Evolutionary conservation across 2,113 vertebrate genomes (phyloP).

Genomic region (Struthio camelus): DNA sequence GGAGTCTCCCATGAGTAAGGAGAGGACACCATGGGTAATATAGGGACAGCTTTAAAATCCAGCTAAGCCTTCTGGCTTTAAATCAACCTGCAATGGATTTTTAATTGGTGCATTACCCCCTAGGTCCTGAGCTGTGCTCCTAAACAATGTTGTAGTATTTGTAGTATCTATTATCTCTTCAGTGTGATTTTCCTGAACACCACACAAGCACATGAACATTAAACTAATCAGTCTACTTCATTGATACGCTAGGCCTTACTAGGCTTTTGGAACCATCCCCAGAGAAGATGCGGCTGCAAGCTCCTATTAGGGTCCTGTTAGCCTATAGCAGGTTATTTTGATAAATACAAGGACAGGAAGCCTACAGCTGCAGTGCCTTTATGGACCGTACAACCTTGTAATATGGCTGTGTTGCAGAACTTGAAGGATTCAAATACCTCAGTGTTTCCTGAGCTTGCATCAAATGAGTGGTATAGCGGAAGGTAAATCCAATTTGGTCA

Average conservation of each 20-base stretch:
- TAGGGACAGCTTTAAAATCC: not conserved
- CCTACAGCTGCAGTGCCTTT: not conserved
- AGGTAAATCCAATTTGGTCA: not conserved
- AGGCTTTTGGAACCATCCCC: not conserved
- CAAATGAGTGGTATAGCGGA: not conserved
- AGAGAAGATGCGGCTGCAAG: accelerated
- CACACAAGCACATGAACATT: not conserved
- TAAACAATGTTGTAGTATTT: not conserved
- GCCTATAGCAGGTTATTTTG: not conserved
- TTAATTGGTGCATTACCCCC: not conserved
- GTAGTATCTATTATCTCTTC: not conserved
- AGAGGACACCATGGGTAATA: not conserved
- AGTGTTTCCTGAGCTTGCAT: not conserved
- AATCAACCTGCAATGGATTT: not conserved
- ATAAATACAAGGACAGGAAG: not conserved
- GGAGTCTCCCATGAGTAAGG: not conserved
- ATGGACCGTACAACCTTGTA: not conserved
- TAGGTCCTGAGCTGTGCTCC: not conserved
- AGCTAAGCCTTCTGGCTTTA: not conserved
- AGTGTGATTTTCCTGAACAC: not conserved
- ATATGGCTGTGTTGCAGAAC: not conserved
- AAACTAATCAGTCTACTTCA: not conserved
- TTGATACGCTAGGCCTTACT: not conserved
- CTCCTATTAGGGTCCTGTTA: not conserved
- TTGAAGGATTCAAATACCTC: not conserved